Base-by-base conservation (phyloP, 2,888 invertebrate genomes). In the Plebejus argus region DNA sequence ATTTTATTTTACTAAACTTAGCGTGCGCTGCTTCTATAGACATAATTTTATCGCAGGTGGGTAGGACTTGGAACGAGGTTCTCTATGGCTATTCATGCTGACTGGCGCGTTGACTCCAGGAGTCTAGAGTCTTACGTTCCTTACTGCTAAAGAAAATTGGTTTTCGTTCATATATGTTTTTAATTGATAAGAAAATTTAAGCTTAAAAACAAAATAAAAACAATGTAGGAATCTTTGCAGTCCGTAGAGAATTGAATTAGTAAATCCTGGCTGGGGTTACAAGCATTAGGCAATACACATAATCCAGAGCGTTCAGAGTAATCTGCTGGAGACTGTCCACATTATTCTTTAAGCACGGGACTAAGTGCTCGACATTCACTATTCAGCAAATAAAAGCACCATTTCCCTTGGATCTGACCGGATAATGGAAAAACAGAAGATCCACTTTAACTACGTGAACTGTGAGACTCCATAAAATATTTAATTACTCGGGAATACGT, bases 341-440 rank as follows among this genome's bases (percentile, higher is more conserved):
- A 91, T 91, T 90, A 91, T 87, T 90, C 89, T 90, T 87, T 88
- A 88, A 90, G 90, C 87, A 86, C 88, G 87, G 85, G 88, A 87
- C 81, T 91, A 89, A 91, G 91, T 90, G 90, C 88, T 87, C 88
- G 85, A 87, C 90, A 90, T 90, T 88, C 88, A 89, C 90, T 90
- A 91, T 91, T 91, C 91, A 90, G 91, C 91, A 90, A 91, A 91
- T 92, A 92, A 91, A 91, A 87, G 89, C 87, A 86, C 89, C 87
- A 87, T 89, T 90, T 88, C 87, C 87, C 87, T 87, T 84, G 88
- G 87, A 89, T 89, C 90, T 88, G 88, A 89, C 89, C 88, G 89
- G 87, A 86, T 91, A 91, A 91, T 91, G 91, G 92, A 90, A 90
- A 90, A 91, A 91, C 91, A 91, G 90, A 91, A 89, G 86, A 86